These are phyloP conservation scores for Tyria jacobaeae DNA, from an alignment of 2,888 invertebrate genomes.

Conservation along the genomic window DNA sequence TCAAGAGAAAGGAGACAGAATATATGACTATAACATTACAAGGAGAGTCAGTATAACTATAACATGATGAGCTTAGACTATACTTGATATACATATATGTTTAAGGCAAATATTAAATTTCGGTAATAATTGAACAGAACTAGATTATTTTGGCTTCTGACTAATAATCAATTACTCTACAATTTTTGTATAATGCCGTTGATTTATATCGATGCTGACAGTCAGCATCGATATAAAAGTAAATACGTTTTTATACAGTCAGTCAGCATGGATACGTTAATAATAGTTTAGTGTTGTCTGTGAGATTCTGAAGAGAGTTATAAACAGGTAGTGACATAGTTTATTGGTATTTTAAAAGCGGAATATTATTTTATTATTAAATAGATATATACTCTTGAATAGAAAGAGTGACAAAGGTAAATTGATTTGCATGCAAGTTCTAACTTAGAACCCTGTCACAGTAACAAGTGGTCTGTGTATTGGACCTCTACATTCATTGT, in stretches of 20 bases:
- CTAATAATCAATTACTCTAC: no score
- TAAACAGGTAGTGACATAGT: no score
- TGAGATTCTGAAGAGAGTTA: no score
- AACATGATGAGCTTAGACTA: no score
- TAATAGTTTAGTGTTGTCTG: no score
- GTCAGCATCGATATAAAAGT: no score
- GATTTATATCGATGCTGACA: no score
- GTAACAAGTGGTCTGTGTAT: constrained; percentile 39
- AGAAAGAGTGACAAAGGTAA: constrained; percentile 14
- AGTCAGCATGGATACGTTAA: no score
- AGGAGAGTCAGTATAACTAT: background rate
- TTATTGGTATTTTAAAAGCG: background rate
- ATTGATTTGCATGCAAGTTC: constrained; percentile 16
- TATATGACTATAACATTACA: background rate
- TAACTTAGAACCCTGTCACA: constrained; percentile 39
- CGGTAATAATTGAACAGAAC: background rate
- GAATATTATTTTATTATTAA: background rate
- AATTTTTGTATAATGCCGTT: no score
- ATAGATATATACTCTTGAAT: background rate
- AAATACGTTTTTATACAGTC: no score
- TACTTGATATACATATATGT: no score
- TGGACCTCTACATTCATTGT: constrained; percentile 32
- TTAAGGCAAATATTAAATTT: background rate
- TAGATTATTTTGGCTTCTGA: no score
- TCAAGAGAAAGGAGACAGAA: background rate